Evolutionary conservation across 1,140 invertebrate genomes (phyloP).

Genomic region (Leptoteleia sp.): DNA sequence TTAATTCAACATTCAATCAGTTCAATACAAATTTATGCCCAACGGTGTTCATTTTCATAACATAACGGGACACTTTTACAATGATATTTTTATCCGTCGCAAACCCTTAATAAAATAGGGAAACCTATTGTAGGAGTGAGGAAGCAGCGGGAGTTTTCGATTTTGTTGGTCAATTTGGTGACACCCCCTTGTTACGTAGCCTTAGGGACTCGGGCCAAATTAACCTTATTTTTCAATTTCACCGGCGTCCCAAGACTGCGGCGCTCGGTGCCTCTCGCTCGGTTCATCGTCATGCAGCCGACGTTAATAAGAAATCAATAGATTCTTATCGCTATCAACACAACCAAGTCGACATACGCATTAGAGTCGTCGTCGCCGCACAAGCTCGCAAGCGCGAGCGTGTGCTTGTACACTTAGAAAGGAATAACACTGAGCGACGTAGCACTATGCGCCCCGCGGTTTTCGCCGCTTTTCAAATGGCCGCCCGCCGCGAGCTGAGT

Average conservation of each 20-base stretch:
- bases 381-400: background rate
- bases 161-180: constrained; percentile 64
- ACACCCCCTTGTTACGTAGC: constrained; percentile 36
- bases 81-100: constrained; percentile 12
- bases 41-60: background rate
- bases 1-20: too few relatives aligned
- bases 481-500: constrained; percentile 73
- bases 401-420: constrained; percentile 33
- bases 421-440: constrained; percentile 44
- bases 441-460: constrained; percentile 67
- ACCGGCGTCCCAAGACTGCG: constrained; percentile 32
- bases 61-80: too few relatives aligned
- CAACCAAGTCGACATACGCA: constrained; percentile 34
- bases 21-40: too few relatives aligned
- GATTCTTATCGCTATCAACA: constrained; percentile 61
- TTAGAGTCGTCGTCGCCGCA: constrained; percentile 35
- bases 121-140: constrained; percentile 49
- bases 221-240: constrained; percentile 73
- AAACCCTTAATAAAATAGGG: constrained; percentile 22
- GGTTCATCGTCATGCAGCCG: constrained; percentile 40
- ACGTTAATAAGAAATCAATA: constrained; percentile 72
- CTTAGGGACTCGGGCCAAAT: constrained; percentile 51
- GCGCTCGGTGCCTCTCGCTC: constrained; percentile 17
- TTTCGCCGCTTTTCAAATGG: constrained; percentile 69
- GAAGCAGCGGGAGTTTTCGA: constrained; percentile 48